Base-by-base conservation (phyloP, 2,113 vertebrate species). In the Progne subis region DNA sequence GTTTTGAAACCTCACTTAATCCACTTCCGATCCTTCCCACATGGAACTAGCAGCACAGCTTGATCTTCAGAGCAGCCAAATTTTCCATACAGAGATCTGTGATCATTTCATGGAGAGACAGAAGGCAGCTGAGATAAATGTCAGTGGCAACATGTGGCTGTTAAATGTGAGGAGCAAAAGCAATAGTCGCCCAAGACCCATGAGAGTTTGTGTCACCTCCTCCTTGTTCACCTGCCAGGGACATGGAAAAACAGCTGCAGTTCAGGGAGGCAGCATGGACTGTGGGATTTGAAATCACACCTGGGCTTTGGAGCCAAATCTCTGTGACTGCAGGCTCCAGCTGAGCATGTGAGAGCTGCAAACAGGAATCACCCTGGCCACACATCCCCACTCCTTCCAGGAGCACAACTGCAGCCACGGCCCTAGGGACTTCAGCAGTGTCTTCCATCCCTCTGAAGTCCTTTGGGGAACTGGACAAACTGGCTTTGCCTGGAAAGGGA, bases 181-280 rank as follows among this genome's bases (percentile, higher is more conserved):
- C 67, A 69, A n/a, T 13, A 63, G 52, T 47, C 18, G 6, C 86
- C 52, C 70, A 31, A 67, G 17, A 13, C 70, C 47, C 23, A 7
- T 4, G 68, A 81, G 20, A 52, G 1, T 18, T 16, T 0, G 0
- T 86, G 60, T 52, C 75, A 70, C 59, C 47, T 80, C 25, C 31
- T 88, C 46, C 71, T 80, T 75, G 50, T 90, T 91, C 81, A 94
- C 88, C 88, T 92, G 77, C 86, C 83, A 92, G 74, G 60, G 41
- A 78, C 47, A 25, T 21, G 65, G 83, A 64, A 92, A 95, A 82
- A 0, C 17, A 94, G 63, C 55, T 88, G 81, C n/a, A 80, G 5
- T 28, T 61, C 56, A 69, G 15, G 71, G 59, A 85, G 39, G 46
- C 55, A 88, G 76, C 82, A 57, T 0, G 0, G 68, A 17, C 25